These are phyloP conservation scores for Lepeophtheirus nordmannii DNA, from an alignment of 2,888 invertebrate genomes.

Conservation along the genomic window DNA sequence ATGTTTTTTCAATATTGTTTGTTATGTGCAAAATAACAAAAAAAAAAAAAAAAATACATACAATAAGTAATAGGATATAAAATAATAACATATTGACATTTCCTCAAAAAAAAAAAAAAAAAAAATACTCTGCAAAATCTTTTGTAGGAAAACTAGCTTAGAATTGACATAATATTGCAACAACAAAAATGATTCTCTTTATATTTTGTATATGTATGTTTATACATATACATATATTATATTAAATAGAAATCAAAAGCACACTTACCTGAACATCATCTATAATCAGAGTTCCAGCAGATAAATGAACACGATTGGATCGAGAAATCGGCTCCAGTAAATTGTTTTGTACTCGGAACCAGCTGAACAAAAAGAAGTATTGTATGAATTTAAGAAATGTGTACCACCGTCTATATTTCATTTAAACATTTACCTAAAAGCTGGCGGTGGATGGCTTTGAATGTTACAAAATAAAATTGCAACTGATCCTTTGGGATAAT, in stretches of 20 bases:
- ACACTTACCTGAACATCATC: background rate
- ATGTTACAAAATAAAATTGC: slow-evolving; percentile 1
- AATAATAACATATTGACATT: too few relatives aligned
- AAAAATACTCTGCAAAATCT: too few relatives aligned
- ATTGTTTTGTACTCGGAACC: slow-evolving; percentile 15
- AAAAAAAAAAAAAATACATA: too few relatives aligned
- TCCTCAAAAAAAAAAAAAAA: too few relatives aligned
- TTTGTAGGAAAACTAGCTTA: too few relatives aligned
- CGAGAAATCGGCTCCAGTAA: slow-evolving; percentile 8
- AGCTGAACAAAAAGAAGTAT: background rate
- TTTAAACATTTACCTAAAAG: slow-evolving; percentile 1
- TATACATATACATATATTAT: too few relatives aligned
- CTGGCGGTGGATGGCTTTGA: slow-evolving; percentile 11
- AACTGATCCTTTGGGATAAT: background rate
- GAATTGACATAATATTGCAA: background rate
- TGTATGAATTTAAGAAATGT: background rate
- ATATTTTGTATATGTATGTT: background rate
- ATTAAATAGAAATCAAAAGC: too few relatives aligned
- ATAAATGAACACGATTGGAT: background rate
- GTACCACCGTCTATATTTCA: background rate
- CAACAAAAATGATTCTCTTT: background rate
- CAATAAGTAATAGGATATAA: too few relatives aligned
- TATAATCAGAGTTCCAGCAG: slow-evolving; percentile 9
- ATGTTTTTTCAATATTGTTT: too few relatives aligned
- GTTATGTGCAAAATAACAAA: too few relatives aligned